A percentile compares a stretch with the other conserved stretches of the same genome.
Conservation (phyloP, 2,797 vertebrate genomes). For the Artibeus jamaicensis region DNA sequence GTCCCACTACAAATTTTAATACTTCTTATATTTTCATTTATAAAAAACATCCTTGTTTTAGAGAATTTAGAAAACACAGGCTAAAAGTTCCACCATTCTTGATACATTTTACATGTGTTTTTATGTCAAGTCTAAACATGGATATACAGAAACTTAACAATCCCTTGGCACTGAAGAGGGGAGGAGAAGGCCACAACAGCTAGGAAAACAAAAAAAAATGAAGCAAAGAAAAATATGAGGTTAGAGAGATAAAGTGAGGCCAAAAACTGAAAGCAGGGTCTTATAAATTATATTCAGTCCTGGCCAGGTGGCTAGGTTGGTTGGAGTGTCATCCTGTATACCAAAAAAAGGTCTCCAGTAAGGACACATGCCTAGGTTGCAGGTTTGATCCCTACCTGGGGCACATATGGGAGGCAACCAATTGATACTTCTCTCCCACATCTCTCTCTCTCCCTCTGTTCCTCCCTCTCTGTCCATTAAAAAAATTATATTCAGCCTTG, state of each 20-base stretch:
- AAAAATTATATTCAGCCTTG: not conserved
- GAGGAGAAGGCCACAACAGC: not conserved
- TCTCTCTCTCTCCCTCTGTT: no score
- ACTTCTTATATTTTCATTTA: not conserved
- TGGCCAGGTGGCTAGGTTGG: no score
- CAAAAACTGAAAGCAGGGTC: not conserved
- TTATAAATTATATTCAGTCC: not conserved
- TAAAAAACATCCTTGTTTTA: not conserved
- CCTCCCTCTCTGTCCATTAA: no score
- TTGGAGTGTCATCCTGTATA: no score
- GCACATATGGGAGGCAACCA: no score
- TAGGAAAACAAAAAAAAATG: not conserved
- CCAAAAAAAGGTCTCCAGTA: no score
- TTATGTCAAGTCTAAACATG: constrained; percentile 10
- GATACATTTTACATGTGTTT: not conserved
- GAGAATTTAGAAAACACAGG: not conserved
- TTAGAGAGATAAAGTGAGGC: not conserved
- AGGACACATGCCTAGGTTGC: no score
- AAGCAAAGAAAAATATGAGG: not conserved
- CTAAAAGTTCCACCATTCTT: not conserved
- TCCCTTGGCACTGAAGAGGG: not conserved
- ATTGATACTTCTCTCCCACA: no score
- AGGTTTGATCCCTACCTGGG: no score
- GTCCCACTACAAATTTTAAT: not conserved
- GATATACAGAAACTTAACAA: not conserved